Evolutionary conservation across 2,797 vertebrate genomes (phyloP), one percentile per base, ranked within the genome.

Genomic region (Epinephelus awoara): DNA sequence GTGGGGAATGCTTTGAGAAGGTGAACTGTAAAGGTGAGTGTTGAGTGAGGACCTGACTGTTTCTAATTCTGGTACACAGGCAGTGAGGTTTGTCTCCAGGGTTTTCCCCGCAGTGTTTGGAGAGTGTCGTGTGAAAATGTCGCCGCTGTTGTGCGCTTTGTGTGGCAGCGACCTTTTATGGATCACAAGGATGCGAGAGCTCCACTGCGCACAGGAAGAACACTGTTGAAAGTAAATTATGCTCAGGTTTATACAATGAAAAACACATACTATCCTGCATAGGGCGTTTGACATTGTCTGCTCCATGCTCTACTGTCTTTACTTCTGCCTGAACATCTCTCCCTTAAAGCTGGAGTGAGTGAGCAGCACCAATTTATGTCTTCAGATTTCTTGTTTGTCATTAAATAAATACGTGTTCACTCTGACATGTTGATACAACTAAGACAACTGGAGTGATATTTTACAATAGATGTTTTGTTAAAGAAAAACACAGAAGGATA

Each of bases 151-250:
- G 75, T 83, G 76, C 66, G 18, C 87, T 88, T 87, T 86, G 78
- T 90, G 82, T 75, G 71, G 79, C 76, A 6, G 84, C 91, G 90
- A 93, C 90, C 90, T 93, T 92, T 92, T 73, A 86, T 78, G 67
- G 88, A 91, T 88, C 82, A 71, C 85, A 74, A 85, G 67, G 75
- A 89, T 83, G 76, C 70, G 70, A 67, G 70, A 85, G 82, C 80
- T 72, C 64, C 75, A 7, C 70, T 66, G 78, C 47, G 64, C 72
- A 73, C 76, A 83, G 82, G 80, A 82, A 75, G 52, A 77, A 67
- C 56, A 68, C 79, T 71, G 66, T 55, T 81, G 64, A 64, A 88
- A 82, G 85, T 63, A 72, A 79, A 88, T 83, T 72, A 75, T 80
- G 62, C 84, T 88, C 51, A 56, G 77, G 70, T 84, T 78, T 75